phyloP scores from a whole-genome alignment of 1,140 invertebrate species.

The Palaemon carinicauda region DNA sequence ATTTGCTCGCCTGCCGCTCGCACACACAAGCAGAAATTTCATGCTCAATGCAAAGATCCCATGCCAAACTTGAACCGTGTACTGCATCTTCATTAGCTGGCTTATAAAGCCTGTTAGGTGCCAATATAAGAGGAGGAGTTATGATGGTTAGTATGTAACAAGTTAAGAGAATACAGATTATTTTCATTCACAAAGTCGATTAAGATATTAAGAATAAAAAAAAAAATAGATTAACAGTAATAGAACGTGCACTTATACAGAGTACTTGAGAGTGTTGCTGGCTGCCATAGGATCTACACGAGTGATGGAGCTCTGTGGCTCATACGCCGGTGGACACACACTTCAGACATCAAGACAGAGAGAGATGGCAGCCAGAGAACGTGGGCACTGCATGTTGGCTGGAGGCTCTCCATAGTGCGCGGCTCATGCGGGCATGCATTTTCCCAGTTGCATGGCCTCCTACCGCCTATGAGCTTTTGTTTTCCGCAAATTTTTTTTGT shows the following conservation, averaged over 20 bases:
- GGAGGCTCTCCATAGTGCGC: conserved; percentile 50
- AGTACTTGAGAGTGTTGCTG: conserved; percentile 56
- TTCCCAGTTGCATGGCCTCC: conserved; percentile 32
- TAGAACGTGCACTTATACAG: conserved; percentile 50
- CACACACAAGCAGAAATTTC: conserved; percentile 55
- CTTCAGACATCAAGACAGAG: conserved; percentile 54
- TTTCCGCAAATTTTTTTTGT: not conserved
- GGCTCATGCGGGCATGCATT: conserved; percentile 47
- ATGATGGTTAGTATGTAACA: conserved; percentile 53
- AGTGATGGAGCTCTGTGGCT: conserved; percentile 41
- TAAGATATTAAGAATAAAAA: conserved; percentile 30
- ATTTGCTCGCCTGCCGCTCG: conserved; percentile 41
- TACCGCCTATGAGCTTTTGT: conserved; percentile 44
- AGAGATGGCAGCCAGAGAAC: conserved; percentile 56
- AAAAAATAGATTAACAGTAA: conserved; percentile 21
- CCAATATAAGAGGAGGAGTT: conserved; percentile 50
- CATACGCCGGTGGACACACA: conserved; percentile 53
- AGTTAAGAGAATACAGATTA: conserved; percentile 46
- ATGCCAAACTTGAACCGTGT: conserved; percentile 57
- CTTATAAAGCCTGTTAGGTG: conserved; percentile 54
- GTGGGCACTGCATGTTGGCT: conserved; percentile 59
- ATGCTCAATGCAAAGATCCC: conserved; percentile 57
- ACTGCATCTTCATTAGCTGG: conserved; percentile 56
- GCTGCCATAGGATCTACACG: conserved; percentile 57
- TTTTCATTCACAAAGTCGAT: conserved; percentile 45